These are phyloP conservation scores for Cheilosia pagana DNA, from an alignment of 2,888 invertebrate species.

Conservation along the genomic window DNA sequence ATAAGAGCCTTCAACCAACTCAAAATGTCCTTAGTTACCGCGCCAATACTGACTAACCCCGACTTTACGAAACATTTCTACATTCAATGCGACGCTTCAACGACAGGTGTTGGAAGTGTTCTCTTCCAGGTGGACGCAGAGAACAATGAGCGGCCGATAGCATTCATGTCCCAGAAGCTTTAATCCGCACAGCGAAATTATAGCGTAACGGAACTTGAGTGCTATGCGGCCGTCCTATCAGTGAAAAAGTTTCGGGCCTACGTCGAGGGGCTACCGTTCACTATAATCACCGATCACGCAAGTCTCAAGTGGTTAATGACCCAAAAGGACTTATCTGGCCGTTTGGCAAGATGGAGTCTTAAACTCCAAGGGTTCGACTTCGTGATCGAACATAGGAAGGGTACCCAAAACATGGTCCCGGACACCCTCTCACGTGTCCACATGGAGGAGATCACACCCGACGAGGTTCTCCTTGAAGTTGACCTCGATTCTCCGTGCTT, in stretches of 20 bases:
- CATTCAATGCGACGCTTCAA: no score
- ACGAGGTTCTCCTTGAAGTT: neutral
- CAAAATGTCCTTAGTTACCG: constrained; percentile 11
- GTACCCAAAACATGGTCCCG: constrained; percentile 12
- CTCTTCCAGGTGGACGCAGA: neutral
- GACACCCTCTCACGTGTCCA: constrained; percentile 20
- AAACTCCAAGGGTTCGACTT: constrained; percentile 31
- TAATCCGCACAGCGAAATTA: no score
- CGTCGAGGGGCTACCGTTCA: constrained; percentile 49
- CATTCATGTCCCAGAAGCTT: no score
- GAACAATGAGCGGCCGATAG: neutral
- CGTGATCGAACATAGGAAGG: constrained; percentile 36
- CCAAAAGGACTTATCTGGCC: constrained; percentile 16
- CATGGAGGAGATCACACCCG: constrained; percentile 10
- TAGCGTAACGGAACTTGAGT: no score
- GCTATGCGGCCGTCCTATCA: no score
- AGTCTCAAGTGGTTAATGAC: constrained; percentile 19
- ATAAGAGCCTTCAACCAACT: constrained; percentile 23
- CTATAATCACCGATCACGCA: constrained; percentile 34
- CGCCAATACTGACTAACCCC: neutral
- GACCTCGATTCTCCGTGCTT: constrained; percentile 12
- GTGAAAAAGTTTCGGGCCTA: constrained; percentile 50
- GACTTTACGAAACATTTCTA: no score
- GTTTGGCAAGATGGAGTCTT: constrained; percentile 17
- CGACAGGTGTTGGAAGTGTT: no score